A percentile compares a stretch with the other conserved stretches of the same genome.
Conservation (phyloP, 37 sponge, comb jelly and placozoan species). For the Ianthella basta region DNA sequence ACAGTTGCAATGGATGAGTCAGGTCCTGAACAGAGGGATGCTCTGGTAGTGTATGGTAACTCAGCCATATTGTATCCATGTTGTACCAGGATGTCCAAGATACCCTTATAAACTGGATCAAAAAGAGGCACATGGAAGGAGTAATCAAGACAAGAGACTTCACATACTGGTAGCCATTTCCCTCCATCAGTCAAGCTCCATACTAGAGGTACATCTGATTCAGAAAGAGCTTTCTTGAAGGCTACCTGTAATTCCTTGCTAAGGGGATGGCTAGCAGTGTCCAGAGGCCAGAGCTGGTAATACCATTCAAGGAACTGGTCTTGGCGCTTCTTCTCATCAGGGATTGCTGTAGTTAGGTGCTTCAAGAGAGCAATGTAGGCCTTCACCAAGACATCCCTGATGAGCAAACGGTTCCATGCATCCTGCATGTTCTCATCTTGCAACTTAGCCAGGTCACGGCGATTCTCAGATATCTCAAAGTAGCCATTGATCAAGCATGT, state of each 20-base stretch:
- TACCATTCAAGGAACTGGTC: constrained; percentile 30
- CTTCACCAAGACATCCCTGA: constrained; percentile 28
- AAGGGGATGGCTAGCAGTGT: not conserved
- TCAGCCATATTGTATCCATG: constrained; percentile 26
- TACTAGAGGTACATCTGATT: not conserved
- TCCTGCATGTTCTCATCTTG: constrained; percentile 15
- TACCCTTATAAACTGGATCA: constrained; percentile 11
- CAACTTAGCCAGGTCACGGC: constrained; percentile 28
- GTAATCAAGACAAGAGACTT: not conserved
- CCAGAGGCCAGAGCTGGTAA: constrained; percentile 57
- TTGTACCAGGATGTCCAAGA: constrained; percentile 25
- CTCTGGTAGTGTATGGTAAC: constrained; percentile 13
- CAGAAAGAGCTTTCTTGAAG: not conserved
- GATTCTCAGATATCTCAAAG: constrained; percentile 63
- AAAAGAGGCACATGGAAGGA: not conserved
- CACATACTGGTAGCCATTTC: constrained; percentile 41
- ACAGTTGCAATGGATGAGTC: not conserved
- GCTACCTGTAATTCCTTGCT: constrained; percentile 7
- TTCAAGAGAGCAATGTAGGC: constrained; percentile 37
- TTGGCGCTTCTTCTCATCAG: not conserved
- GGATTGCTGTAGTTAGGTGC: not conserved
- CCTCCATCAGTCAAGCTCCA: constrained; percentile 33
- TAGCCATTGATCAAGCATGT: constrained; percentile 58
- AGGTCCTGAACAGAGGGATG: not conserved
- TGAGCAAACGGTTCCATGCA: constrained; percentile 60